Evolutionary conservation across 1,140 invertebrate genomes (phyloP).

Genomic region (Cydia amplana): DNA sequence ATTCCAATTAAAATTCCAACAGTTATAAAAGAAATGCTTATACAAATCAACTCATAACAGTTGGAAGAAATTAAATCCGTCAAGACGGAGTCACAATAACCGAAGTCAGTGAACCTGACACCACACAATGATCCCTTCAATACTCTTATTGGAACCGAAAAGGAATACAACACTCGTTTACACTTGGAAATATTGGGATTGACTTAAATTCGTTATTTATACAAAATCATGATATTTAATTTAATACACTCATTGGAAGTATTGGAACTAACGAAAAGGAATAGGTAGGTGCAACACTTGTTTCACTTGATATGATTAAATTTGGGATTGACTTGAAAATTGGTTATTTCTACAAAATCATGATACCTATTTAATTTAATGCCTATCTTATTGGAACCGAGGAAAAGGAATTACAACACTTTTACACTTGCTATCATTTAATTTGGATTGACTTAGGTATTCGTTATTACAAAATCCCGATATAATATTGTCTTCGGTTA

Average conservation of each 20-base stretch:
- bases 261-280: too few species aligned
- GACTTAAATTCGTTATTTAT: background rate
- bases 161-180: background rate
- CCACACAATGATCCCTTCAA: slow-evolving; percentile 36
- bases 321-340: too few species aligned
- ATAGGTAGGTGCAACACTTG: too few species aligned
- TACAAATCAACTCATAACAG: slow-evolving; percentile 20
- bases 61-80: slow-evolving; percentile 23
- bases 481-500: too few species aligned
- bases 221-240: too few species aligned
- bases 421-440: background rate
- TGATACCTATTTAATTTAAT: background rate
- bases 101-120: slow-evolving; percentile 44
- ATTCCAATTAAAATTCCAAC: background rate
- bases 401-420: background rate
- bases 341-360: too few species aligned
- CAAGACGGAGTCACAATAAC: slow-evolving; percentile 37
- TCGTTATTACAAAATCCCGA: too few species aligned
- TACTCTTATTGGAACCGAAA: slow-evolving; percentile 37
- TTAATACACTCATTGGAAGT: too few species aligned
- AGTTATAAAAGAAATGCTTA: background rate
- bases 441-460: background rate
- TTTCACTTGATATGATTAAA: too few species aligned
- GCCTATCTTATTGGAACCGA: slow-evolving; percentile 38
- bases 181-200: background rate